A percentile compares a stretch with the other conserved stretches of the same genome.
phyloP scores from a whole-genome alignment of 2,888 invertebrate species.

The Harpalus rufipes region DNA sequence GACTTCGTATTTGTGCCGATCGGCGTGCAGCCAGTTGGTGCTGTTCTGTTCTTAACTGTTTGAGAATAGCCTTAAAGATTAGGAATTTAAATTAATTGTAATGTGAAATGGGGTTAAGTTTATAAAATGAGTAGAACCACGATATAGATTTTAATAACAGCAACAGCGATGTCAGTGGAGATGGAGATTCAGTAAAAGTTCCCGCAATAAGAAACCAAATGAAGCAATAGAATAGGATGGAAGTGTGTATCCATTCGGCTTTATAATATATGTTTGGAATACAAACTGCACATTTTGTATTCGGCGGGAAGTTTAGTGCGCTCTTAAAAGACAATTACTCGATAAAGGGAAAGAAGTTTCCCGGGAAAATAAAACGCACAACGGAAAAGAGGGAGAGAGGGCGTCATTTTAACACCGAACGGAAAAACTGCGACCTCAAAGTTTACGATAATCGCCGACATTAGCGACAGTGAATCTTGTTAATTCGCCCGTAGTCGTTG shows the following conservation, averaged over 20 bases:
- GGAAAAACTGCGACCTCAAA: constrained; percentile 67
- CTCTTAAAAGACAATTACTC: constrained; percentile 60
- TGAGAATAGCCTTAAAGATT: too few relatives aligned
- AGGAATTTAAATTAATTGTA: constrained; percentile 8
- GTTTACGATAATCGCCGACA: constrained; percentile 70
- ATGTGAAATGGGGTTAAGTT: not conserved
- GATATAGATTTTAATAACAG: not conserved
- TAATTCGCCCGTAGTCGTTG: constrained; percentile 70
- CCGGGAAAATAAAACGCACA: constrained; percentile 52
- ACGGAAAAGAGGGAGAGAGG: constrained; percentile 31
- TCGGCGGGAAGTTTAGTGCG: constrained; percentile 37
- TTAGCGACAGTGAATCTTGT: constrained; percentile 70
- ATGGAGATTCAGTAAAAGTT: constrained; percentile 6
- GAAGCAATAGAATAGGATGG: constrained; percentile 18
- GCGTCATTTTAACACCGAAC: constrained; percentile 53
- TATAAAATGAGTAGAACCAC: not conserved
- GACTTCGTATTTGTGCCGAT: too few relatives aligned
- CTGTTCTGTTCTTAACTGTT: too few relatives aligned
- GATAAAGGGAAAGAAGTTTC: constrained; percentile 57
- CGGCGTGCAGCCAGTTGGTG: too few relatives aligned
- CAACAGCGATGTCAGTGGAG: not conserved
- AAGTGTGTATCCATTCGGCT: constrained; percentile 22
- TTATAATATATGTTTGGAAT: constrained; percentile 32
- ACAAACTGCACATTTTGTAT: constrained; percentile 51
- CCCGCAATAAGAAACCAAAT: not conserved